These are phyloP conservation scores for Meriones psammophilus DNA, from an alignment of 2,797 vertebrate species.

Conservation along the genomic window DNA sequence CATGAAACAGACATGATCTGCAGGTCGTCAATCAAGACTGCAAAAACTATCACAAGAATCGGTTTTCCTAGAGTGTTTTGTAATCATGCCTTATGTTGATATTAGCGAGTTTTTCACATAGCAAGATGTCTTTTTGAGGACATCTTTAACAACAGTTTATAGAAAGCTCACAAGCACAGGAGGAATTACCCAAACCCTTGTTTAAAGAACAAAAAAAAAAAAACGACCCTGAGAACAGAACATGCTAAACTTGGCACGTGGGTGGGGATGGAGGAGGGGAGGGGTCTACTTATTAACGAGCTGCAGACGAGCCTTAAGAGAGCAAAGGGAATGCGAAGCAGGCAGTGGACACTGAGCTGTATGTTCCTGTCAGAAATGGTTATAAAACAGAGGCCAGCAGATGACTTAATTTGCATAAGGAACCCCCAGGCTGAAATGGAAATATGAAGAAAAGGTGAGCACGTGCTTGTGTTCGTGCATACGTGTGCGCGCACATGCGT, in stretches of 20 bases:
- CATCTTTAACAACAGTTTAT: slow-evolving; percentile 18
- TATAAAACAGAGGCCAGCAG: not conserved
- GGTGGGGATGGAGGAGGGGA: not conserved
- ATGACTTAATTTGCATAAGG: not conserved
- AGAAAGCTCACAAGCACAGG: slow-evolving; percentile 45
- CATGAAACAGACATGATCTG: not conserved
- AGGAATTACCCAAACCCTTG: not conserved
- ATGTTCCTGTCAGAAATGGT: not conserved
- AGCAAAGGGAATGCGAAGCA: slow-evolving; percentile 15
- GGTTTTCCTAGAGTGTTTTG: slow-evolving; percentile 2
- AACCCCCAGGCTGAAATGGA: not conserved
- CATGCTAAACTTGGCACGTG: not conserved
- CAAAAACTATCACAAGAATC: not conserved
- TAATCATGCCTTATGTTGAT: not conserved
- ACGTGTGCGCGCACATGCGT: too few relatives aligned
- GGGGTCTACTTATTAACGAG: slow-evolving; percentile 40
- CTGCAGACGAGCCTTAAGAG: slow-evolving; percentile 22
- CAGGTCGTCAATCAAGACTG: slow-evolving; percentile 23
- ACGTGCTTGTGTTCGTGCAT: too few relatives aligned
- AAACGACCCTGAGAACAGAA: not conserved
- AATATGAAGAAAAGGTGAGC: not conserved
- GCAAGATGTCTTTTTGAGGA: slow-evolving; percentile 44
- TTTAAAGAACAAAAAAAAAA: slow-evolving; percentile 45
- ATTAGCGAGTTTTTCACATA: not conserved
- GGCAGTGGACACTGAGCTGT: not conserved